These are phyloP conservation scores for Chloroclysta siterata DNA, from an alignment of 2,888 invertebrate species.

Conservation along the genomic window DNA sequence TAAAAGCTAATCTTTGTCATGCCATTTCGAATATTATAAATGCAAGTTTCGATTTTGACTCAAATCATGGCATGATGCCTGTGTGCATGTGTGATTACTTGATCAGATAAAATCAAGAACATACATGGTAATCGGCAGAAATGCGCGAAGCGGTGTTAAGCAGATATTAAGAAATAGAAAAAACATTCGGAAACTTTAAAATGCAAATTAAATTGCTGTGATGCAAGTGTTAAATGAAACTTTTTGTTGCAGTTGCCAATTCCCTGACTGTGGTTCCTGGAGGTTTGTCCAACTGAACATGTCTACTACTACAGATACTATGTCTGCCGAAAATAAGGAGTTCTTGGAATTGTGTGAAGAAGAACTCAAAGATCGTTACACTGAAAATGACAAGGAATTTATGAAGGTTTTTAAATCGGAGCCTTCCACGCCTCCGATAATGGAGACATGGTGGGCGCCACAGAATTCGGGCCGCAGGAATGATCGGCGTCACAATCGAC, in stretches of 20 bases:
- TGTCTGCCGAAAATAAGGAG: conserved; percentile 84
- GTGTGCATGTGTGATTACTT: too few relatives aligned
- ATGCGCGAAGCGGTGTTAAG: too few relatives aligned
- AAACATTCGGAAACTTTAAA: too few relatives aligned
- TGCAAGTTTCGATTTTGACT: too few relatives aligned
- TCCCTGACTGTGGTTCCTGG: conserved; percentile 53
- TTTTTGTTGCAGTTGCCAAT: conserved; percentile 56
- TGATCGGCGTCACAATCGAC: conserved; percentile 60
- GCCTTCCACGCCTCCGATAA: conserved; percentile 82
- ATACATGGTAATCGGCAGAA: too few relatives aligned
- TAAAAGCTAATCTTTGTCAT: too few relatives aligned
- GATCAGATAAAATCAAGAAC: too few relatives aligned
- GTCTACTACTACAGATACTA: conserved; percentile 48
- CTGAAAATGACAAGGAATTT: conserved; percentile 86
- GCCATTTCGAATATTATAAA: too few relatives aligned
- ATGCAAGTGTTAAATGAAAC: neutral
- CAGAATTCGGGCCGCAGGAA: conserved; percentile 60
- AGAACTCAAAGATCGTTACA: conserved; percentile 86
- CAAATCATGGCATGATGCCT: too few relatives aligned
- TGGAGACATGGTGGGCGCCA: conserved; percentile 83
- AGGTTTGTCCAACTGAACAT: conserved; percentile 46
- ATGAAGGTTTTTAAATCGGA: conserved; percentile 76
- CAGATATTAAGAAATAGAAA: too few relatives aligned
- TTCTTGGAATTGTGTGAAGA: conserved; percentile 87
- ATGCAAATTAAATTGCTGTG: too few relatives aligned